Base-by-base conservation (phyloP, 2,888 invertebrate genomes). In the Diarsia rubi region DNA sequence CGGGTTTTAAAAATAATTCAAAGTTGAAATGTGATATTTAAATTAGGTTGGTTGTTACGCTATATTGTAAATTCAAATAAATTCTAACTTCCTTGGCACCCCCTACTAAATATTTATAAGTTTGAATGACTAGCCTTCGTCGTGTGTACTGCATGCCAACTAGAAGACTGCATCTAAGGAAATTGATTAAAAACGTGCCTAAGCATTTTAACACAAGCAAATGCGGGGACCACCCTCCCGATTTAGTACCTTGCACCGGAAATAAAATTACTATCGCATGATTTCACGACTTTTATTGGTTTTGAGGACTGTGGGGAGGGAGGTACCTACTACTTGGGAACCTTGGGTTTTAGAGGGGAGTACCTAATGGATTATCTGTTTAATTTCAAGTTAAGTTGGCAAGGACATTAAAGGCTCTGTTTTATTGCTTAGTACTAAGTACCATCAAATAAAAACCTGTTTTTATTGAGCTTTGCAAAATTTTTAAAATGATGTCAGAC, bases 171-270 rank as follows among this genome's bases (percentile, higher is more conserved):
- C 75, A 86, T 79, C 81, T 68, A 68, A 83, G 78, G 74, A 84
- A 87, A 88, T 87, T 88, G 88, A 89, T 90, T 91, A 88, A 89
- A 91, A 87, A 88, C 91, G 92, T 91, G 92, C 83, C 84, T 79
- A 73, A 83, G 91, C 90, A 92, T 92, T 90, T 86, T 76, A 89
- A 90, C 90, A 85, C 85, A 85, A 81, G 83, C 78, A 85, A 87
- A 88, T 88, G 82, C 75, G 80, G 73, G 87, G 88, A 31, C 64
- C 54, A 65, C 84, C 86, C 86, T 84, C 70, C 62, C 62, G 57
- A 78, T 82, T 82, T 80, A 73, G 77, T 79, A 60, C 24, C 47
- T 75, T 60, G 60, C 77, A 66, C 71, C 52, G 79, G 73, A 78
- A 84, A 86, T 78, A 83, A 81, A 86, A 85, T 76, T 69, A 42